Evolutionary conservation across 1,140 invertebrate species (phyloP), one percentile per base, ranked within the genome.

Genomic region (Drosophila ananassae): DNA sequence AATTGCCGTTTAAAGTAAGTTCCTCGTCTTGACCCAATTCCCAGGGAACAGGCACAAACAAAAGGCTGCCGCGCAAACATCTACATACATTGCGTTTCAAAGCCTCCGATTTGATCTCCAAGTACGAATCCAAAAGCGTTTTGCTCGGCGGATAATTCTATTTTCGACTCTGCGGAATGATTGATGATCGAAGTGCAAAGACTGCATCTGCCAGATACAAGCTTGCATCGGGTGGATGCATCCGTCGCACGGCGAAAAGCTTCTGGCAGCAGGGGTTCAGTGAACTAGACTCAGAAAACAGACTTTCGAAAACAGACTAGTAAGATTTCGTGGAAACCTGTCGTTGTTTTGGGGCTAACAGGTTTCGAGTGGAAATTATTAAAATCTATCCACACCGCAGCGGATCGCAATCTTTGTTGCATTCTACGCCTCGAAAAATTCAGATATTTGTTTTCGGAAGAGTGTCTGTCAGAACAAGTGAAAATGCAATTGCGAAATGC

Each of bases 1-100:
- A 85, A 85, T 85, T 81, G 77, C 77, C 81, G 74, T 87, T 85
- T 84, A 73, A 13, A 79, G 82, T 89, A 73, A 83, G 79, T 77
- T 87, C 72, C 83, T 89, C 72, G 21, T 79, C 82, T 87, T 87
- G 82, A 87, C 82, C 83, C 50, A 87, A 87, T 87, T 87, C 82
- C 54, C 82, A 89, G 78, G 25, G 51, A 48, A 21, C 71, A 47
- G 24, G 21, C 83, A 61, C 66, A 64, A 28, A 55, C 10, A 47
- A 59, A 60, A 12, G 30, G 30, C 30, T 6, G 30, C 30, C 9
- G 51, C 3, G 51, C 59, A 55, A 56, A 39, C 63, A 68, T 69
- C 9, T 24, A 13, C 34, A 64, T 12, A 28, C 25, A 28, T 63
- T 57, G 58, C 50, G 12, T 24, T 51, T 25, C 30, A 24, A 22